These are phyloP conservation scores for Notothenia rossii DNA, from an alignment of 2,113 vertebrate species.

Conservation along the genomic window DNA sequence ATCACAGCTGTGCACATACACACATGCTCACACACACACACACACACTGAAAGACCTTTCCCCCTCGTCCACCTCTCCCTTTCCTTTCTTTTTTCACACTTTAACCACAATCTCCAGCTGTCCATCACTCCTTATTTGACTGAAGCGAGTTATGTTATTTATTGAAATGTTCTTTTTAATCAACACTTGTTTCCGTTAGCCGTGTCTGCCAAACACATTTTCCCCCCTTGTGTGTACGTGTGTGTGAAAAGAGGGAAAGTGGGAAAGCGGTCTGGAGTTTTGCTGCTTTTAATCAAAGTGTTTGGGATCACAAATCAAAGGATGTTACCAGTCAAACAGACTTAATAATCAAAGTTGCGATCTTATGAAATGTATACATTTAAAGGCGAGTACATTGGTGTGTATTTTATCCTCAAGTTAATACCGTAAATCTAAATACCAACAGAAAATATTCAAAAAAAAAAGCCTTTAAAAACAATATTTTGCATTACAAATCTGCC, in stretches of 20 bases:
- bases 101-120: slow-evolving; percentile 14
- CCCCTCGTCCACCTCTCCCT: slow-evolving; percentile 28
- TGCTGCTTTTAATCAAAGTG: slow-evolving; percentile 62
- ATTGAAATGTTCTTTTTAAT: slow-evolving; percentile 59
- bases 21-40: slow-evolving; percentile 13
- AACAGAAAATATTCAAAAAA: background rate
- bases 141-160: slow-evolving; percentile 33
- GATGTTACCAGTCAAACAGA: slow-evolving; percentile 48
- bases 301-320: slow-evolving; percentile 61
- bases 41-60: slow-evolving; percentile 9
- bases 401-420: slow-evolving; percentile 15
- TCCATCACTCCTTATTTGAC: slow-evolving; percentile 31
- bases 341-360: slow-evolving; percentile 42
- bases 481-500: slow-evolving; percentile 47
- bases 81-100: slow-evolving; percentile 31
- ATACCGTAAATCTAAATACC: background rate
- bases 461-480: slow-evolving; percentile 44
- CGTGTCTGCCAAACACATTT: slow-evolving; percentile 25
- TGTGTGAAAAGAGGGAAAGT: slow-evolving; percentile 3
- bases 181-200: slow-evolving; percentile 43
- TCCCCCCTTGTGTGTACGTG: slow-evolving; percentile 4
- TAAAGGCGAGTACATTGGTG: slow-evolving; percentile 11
- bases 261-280: slow-evolving; percentile 21
- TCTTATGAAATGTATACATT: slow-evolving; percentile 35
- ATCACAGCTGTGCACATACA: slow-evolving; percentile 65